Conservation (phyloP, 1,140 invertebrate species). For the Adoxophyes honmai region DNA sequence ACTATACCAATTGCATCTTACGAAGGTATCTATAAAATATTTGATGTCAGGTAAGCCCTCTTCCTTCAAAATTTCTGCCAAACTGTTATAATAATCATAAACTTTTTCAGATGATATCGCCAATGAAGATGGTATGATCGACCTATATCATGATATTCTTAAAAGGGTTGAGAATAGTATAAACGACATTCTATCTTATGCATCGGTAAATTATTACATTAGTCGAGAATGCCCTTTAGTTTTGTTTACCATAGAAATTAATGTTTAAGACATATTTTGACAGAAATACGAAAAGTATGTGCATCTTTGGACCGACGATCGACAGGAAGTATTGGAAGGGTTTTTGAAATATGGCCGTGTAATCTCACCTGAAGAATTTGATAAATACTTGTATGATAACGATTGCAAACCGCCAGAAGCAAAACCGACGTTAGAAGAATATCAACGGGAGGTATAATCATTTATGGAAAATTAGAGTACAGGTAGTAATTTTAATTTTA, state of each 20-base stretch:
- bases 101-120: conserved; percentile 53
- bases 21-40: conserved; percentile 41
- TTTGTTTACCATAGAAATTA: too few relatives aligned
- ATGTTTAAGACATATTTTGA: not conserved
- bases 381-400: conserved; percentile 75
- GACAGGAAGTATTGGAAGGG: conserved; percentile 80
- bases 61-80: too few relatives aligned
- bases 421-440: conserved; percentile 61
- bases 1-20: conserved; percentile 54
- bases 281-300: conserved; percentile 75
- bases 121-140: conserved; percentile 55
- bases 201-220: conserved; percentile 40
- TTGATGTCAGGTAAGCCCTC: not conserved
- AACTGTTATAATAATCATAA: not conserved
- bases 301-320: conserved; percentile 83
- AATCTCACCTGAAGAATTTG: conserved; percentile 79
- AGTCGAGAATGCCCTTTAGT: too few relatives aligned
- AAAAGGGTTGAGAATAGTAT: conserved; percentile 62
- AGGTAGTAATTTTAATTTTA: too few relatives aligned
- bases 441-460: conserved; percentile 63
- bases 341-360: conserved; percentile 83
- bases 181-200: conserved; percentile 56
- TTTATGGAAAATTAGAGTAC: too few relatives aligned
- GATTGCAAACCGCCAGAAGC: conserved; percentile 69
- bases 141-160: conserved; percentile 63